These are phyloP conservation scores for Lepeophtheirus salmonis DNA, from an alignment of 1,140 invertebrate species.

Conservation along the genomic window DNA sequence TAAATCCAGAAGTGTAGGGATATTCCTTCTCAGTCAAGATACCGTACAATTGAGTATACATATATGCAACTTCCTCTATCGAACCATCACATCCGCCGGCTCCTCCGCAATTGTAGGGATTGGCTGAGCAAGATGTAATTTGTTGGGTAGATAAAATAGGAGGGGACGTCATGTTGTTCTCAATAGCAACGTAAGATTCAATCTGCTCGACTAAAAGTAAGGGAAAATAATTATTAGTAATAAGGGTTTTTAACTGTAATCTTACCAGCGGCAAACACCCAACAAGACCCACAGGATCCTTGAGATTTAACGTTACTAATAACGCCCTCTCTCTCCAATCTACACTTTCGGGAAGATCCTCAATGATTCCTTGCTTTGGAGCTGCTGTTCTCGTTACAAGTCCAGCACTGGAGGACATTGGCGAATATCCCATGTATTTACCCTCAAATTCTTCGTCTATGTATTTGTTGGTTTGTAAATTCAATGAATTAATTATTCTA, in stretches of 20 bases:
- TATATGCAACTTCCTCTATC: constrained; percentile 9
- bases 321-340: constrained; percentile 74
- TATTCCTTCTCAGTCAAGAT: background rate
- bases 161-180: background rate
- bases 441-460: no score
- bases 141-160: constrained; percentile 11
- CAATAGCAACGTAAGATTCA: constrained; percentile 1
- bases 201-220: background rate
- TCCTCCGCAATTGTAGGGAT: constrained; percentile 8
- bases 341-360: constrained; percentile 42
- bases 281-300: constrained; percentile 80
- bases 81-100: constrained; percentile 15
- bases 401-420: no score
- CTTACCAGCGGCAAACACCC: constrained; percentile 56
- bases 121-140: constrained; percentile 13
- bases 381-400: no score
- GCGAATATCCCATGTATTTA: no score
- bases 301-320: constrained; percentile 86
- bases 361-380: no score
- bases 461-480: no score
- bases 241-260: no score
- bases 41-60: constrained; percentile 5
- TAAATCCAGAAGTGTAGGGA: background rate
- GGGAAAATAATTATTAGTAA: no score
- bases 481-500: no score